Conservation (phyloP, 2,888 invertebrate genomes). For the Cephus runcator region DNA sequence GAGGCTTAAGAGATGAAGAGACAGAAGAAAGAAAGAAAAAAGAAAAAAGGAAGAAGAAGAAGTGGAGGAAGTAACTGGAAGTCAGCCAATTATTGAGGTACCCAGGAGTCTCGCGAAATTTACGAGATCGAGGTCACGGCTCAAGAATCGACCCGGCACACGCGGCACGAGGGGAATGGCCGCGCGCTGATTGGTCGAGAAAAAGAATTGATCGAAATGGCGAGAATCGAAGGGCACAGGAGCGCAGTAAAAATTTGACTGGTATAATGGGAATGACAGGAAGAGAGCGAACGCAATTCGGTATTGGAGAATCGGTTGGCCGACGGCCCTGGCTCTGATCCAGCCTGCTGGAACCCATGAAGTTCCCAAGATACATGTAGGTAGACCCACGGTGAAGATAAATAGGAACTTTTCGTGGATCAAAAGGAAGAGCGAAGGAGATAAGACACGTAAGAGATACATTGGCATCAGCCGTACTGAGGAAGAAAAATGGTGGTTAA, state of each 20-base stretch:
- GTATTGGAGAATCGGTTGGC: slow-evolving; percentile 39
- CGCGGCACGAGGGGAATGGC: too few species aligned
- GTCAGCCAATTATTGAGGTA: slow-evolving; percentile 1
- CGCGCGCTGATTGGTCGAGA: too few species aligned
- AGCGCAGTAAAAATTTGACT: not conserved
- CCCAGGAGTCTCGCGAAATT: slow-evolving; percentile 29
- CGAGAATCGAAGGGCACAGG: not conserved
- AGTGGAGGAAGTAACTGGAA: not conserved
- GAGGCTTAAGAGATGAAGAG: too few species aligned
- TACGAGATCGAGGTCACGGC: slow-evolving; percentile 23
- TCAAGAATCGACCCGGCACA: not conserved
- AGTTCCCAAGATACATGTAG: slow-evolving; percentile 16
- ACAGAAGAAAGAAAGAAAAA: not conserved
- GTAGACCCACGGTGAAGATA: not conserved
- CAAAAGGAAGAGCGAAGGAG: not conserved
- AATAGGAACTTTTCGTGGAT: not conserved
- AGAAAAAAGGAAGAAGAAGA: not conserved
- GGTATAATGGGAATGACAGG: slow-evolving; percentile 15
- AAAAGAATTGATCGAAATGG: too few species aligned
- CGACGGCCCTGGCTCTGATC: slow-evolving; percentile 41
- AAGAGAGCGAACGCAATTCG: slow-evolving; percentile 22
- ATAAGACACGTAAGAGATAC: not conserved
- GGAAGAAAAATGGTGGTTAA: too few species aligned
- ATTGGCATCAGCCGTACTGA: too few species aligned
- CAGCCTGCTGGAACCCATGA: slow-evolving; percentile 44